phyloP scores from a whole-genome alignment of 2,797 vertebrate genomes.

The Malurus leucopterus region DNA sequence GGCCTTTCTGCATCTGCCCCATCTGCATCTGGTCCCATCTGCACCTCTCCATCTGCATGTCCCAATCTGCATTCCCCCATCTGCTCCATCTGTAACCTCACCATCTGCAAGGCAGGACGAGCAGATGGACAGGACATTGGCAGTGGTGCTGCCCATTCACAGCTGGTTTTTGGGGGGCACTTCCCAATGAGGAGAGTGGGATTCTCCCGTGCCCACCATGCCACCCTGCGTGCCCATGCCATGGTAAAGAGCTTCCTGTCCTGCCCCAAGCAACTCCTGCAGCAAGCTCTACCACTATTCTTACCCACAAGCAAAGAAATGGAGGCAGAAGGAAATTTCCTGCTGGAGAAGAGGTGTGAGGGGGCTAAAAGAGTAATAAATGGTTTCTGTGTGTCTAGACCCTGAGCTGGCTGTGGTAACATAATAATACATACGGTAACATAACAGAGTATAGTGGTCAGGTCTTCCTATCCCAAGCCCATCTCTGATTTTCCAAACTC shows the following conservation, averaged over 20 bases:
- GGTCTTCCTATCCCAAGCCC: neutral
- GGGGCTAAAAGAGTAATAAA: neutral
- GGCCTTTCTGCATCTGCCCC: neutral
- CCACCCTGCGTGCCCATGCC: neutral
- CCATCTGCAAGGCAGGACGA: neutral
- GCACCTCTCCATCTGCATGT: neutral
- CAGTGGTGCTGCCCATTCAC: neutral
- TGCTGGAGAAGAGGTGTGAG: neutral
- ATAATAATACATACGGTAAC: too few relatives aligned
- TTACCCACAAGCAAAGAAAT: neutral
- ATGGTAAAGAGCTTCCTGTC: accelerated
- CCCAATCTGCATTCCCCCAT: neutral
- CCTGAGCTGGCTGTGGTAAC: neutral
- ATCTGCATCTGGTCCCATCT: neutral
- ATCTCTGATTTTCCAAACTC: neutral
- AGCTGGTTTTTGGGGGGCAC: neutral
- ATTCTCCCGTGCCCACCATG: accelerated
- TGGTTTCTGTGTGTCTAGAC: neutral
- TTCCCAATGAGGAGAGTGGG: accelerated
- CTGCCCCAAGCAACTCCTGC: accelerated
- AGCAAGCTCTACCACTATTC: neutral
- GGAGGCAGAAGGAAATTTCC: neutral
- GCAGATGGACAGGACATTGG: neutral
- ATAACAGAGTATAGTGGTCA: neutral
- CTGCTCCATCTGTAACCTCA: neutral